These are phyloP conservation scores for Danio rerio DNA, from an alignment of 2,113 vertebrate species.

Conservation along the genomic window GRCz12tu NC_133190.1:38537001-38537500, in stretches of 20 bases:
- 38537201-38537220: not conserved
- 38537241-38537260: not conserved
- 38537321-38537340: no score
- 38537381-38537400: no score
- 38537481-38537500: no score
- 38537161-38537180: not conserved
- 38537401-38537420: no score
- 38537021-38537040: not conserved
- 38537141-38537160: not conserved
- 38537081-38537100: slow-evolving; percentile 9
- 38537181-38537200: not conserved
- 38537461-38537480: no score
- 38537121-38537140: not conserved
- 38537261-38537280: no score
- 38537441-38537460: no score
- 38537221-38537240: not conserved
- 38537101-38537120: not conserved
- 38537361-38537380: no score
- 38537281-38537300: no score
- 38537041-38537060: not conserved
- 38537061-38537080: slow-evolving; percentile 3
- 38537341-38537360: no score
- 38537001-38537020: slow-evolving; percentile 15
- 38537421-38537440: no score
- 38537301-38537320: no score